Evolutionary conservation across 2,113 vertebrate genomes (phyloP), one percentile per base, ranked within the genome.

Genomic region (Callithrix jacchus): DNA sequence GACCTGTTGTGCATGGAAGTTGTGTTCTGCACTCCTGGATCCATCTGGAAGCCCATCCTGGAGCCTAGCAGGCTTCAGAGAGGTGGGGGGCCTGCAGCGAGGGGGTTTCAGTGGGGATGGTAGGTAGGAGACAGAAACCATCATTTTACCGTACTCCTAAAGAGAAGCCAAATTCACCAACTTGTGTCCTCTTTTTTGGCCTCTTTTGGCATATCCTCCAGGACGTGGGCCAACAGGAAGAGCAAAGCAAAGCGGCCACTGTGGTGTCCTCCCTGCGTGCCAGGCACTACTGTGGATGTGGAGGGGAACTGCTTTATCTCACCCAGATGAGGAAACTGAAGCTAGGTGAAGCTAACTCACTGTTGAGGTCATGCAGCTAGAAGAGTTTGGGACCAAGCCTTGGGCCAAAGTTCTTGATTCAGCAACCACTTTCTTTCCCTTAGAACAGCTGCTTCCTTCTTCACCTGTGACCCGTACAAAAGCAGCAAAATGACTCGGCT

Each of bases 201-300:
- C 58, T 37, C 45, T 35, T 13, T 2, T 52, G 45, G 23, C 23
- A 11, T 3, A 0, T 80, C 56, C 42, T 66, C 47, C 8, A 35
- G 56, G 70, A 54, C 49, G 42, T 66, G 10, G 4, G 5, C 82
- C 25, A 4, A 4, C 47, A 4, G 68, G 37, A 73, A 8, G 25
- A 47, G 54, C 32, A 58, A 49, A 40, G n/a, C 21, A 45, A 27
- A 8, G 32, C 1, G 0, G 71, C 68, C 5, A 3, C 18, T 6
- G 13, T 0, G 5, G 23, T 45, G 23, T 0, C 0, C 49, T 12
- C 40, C 3, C 9, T 2, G 23, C 5, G 40, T 52, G 61, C 74
- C 5, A 6, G 66, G 74, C 4, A 0, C 11, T 25, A 2, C 56
- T 47, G 30, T 1, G 21, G 21, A 2, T 5, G 10, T 54, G 27